These are phyloP conservation scores for Trypoxylus dichotomus DNA, from an alignment of 1,140 invertebrate genomes.

Conservation along the genomic window DNA sequence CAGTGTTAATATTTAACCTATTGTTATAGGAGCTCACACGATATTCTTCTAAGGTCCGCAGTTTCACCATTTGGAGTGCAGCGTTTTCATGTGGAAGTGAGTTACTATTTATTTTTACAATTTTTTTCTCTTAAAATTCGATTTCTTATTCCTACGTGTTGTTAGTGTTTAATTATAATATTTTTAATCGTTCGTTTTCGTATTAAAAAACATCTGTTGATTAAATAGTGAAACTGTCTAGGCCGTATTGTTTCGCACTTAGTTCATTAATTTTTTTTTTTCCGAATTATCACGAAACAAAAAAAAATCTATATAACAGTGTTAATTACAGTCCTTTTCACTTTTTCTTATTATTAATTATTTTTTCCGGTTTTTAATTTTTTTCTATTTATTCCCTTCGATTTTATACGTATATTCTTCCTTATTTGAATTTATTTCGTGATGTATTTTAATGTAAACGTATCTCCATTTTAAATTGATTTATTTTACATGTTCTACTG, in stretches of 20 bases:
- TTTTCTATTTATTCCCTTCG: not conserved
- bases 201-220: not conserved
- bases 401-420: not conserved
- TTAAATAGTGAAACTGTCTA: slow-evolving; percentile 26
- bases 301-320: not conserved
- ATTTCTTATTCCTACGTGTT: slow-evolving; percentile 21
- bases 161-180: not conserved
- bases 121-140: slow-evolving; percentile 18
- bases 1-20: slow-evolving; percentile 49
- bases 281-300: not conserved
- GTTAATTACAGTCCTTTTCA: not conserved
- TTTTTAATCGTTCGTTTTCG: not conserved
- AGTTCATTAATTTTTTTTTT: not conserved
- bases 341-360: not conserved
- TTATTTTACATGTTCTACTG: not conserved
- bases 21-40: slow-evolving; percentile 39
- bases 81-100: slow-evolving; percentile 15
- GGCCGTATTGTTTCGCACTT: not conserved
- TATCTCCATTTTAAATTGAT: too few species aligned
- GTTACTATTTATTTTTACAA: not conserved
- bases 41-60: slow-evolving; percentile 26
- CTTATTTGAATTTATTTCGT: too few species aligned
- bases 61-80: slow-evolving; percentile 30
- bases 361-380: not conserved
- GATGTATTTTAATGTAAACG: too few species aligned